Evolutionary conservation across 2,113 vertebrate species (phyloP).

Genomic region (Progne subis): DNA sequence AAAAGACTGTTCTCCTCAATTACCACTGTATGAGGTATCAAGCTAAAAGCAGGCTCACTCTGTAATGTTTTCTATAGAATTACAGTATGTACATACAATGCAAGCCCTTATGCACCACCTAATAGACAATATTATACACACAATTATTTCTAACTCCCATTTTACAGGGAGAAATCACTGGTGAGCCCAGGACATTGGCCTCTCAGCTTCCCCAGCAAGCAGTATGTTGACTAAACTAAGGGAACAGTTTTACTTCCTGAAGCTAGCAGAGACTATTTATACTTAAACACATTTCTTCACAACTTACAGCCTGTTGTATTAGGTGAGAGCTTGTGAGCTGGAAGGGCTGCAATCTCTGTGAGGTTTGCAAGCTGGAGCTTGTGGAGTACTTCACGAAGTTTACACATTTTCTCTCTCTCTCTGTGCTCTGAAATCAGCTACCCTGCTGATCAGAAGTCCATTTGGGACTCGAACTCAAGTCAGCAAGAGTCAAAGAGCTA

Average conservation of each 20-base stretch:
- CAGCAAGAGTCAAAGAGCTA: constrained; percentile 45
- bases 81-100: constrained; percentile 76
- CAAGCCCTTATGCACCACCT: constrained; percentile 74
- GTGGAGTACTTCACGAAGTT: constrained; percentile 49
- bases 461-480: constrained; percentile 37
- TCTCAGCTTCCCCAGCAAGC: constrained; percentile 71
- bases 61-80: constrained; percentile 81
- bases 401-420: constrained; percentile 55
- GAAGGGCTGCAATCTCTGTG: constrained; percentile 45
- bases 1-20: constrained; percentile 82
- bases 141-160: constrained; percentile 70
- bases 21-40: constrained; percentile 81
- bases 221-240: constrained; percentile 69
- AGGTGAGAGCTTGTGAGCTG: constrained; percentile 63
- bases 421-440: constrained; percentile 54
- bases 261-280: constrained; percentile 75
- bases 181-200: constrained; percentile 68
- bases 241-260: constrained; percentile 75
- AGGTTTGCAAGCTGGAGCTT: constrained; percentile 60
- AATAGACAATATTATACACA: constrained; percentile 78
- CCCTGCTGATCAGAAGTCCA: constrained; percentile 55
- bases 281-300: constrained; percentile 76
- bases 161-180: constrained; percentile 68
- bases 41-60: constrained; percentile 84
- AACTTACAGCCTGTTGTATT: constrained; percentile 64